These are phyloP conservation scores for Sarcophaga bullata DNA, from an alignment of 1,140 invertebrate species.

Conservation along the genomic window DNA sequence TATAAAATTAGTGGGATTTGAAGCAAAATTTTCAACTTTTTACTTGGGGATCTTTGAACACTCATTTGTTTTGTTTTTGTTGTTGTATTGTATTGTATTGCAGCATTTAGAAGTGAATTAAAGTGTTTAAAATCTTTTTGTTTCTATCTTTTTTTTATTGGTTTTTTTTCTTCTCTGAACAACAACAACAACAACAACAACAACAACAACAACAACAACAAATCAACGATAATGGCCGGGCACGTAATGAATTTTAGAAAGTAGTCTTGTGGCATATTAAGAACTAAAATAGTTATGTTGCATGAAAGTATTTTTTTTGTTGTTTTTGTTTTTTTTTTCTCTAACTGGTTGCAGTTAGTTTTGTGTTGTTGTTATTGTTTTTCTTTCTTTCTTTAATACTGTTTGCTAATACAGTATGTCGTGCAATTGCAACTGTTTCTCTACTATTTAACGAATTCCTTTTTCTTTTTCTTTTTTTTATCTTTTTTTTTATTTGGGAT, in stretches of 20 bases:
- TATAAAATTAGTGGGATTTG: background rate
- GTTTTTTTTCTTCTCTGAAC: too few relatives aligned
- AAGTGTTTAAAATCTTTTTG: conserved; percentile 6
- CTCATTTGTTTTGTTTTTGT: too few relatives aligned
- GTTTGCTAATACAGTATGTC: background rate
- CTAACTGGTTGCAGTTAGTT: too few relatives aligned
- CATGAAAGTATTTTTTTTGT: background rate
- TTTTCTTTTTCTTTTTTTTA: too few relatives aligned
- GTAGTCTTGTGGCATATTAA: conserved; percentile 14
- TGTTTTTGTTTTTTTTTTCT: background rate
- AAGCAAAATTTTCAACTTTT: background rate
- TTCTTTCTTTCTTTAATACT: background rate
- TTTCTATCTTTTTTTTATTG: background rate
- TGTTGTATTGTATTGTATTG: background rate
- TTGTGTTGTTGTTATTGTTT: too few relatives aligned
- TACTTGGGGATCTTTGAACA: background rate
- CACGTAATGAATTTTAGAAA: conserved; percentile 1
- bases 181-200: background rate
- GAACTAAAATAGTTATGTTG: conserved; percentile 12
- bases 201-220: background rate
- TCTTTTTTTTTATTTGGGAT: too few relatives aligned
- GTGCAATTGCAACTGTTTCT: conserved; percentile 16
- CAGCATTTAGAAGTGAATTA: conserved; percentile 16
- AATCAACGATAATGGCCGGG: background rate
- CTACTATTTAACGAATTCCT: background rate